Percentiles rank a stretch among this genome's conserved stretches.
Evolutionary conservation across 1,140 invertebrate genomes (phyloP).

Genomic region (Pygmarrhopalites habei): DNA sequence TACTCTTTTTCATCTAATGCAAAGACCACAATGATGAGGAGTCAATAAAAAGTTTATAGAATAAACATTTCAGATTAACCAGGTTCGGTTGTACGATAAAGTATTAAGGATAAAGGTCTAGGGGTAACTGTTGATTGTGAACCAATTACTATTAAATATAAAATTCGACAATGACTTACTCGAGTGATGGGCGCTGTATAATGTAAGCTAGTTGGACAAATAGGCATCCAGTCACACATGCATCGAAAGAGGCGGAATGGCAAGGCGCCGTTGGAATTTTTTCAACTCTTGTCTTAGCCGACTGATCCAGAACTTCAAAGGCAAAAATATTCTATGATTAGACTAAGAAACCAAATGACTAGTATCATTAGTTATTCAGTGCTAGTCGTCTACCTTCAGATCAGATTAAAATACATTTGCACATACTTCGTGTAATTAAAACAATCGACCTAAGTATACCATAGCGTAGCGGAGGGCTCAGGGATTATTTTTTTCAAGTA

Average conservation of each 20-base stretch:
- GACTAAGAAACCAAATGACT: neutral
- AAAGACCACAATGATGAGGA: too few relatives aligned
- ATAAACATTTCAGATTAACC: too few relatives aligned
- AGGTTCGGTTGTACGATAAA: too few relatives aligned
- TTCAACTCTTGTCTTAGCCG: slow-evolving; percentile 2
- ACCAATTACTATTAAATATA: too few relatives aligned
- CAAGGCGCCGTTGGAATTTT: slow-evolving; percentile 41
- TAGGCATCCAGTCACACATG: slow-evolving; percentile 60
- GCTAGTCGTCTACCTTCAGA: neutral
- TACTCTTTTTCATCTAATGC: too few relatives aligned
- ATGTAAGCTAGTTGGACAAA: slow-evolving; percentile 53
- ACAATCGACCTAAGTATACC: neutral
- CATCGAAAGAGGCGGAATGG: slow-evolving; percentile 70
- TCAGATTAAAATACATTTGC: neutral
- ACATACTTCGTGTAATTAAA: neutral
- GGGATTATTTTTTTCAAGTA: neutral
- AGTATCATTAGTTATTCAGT: neutral
- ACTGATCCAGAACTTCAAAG: neutral
- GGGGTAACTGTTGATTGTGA: too few relatives aligned
- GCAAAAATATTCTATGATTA: neutral
- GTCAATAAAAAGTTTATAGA: too few relatives aligned
- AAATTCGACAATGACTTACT: slow-evolving; percentile 35
- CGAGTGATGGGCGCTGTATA: slow-evolving; percentile 41
- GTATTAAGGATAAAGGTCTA: too few relatives aligned
- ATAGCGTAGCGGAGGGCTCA: neutral